Evolutionary conservation across 2,113 vertebrate species (phyloP).

Genomic region (Sinocyclocheilus grahami): DNA sequence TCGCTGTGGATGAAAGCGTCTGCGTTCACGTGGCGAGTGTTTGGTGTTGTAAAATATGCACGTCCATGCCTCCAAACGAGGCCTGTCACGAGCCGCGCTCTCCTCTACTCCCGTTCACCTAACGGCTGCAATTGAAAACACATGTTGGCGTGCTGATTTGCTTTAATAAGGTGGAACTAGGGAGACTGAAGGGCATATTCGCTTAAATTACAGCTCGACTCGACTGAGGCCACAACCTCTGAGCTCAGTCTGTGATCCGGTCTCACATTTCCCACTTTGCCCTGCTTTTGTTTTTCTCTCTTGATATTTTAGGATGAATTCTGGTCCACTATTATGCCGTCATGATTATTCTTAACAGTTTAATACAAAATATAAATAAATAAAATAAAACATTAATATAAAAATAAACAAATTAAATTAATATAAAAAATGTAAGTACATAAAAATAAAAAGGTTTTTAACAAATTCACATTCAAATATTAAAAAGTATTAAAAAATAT

Average conservation of each 20-base stretch:
- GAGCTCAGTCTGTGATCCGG: conserved; percentile 34
- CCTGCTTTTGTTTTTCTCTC: background rate
- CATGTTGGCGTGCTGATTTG: conserved; percentile 52
- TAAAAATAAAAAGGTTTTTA: too few species aligned
- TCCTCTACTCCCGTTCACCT: conserved; percentile 45
- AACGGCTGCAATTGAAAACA: conserved; percentile 48
- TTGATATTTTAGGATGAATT: conserved; percentile 5
- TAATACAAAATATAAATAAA: too few species aligned
- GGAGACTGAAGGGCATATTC: conserved; percentile 45
- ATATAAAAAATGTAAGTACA: too few species aligned
- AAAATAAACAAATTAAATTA: too few species aligned
- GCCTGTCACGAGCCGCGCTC: conserved; percentile 61
- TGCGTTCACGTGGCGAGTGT: background rate
- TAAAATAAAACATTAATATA: too few species aligned
- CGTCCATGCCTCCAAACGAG: conserved; percentile 56
- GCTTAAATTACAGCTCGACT: conserved; percentile 50
- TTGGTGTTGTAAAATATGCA: conserved; percentile 63
- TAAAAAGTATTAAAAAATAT: too few species aligned
- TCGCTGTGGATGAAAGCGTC: background rate
- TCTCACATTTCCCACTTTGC: conserved; percentile 40
- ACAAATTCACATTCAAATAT: too few species aligned
- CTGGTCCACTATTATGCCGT: background rate
- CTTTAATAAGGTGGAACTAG: conserved; percentile 55
- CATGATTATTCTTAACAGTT: background rate
- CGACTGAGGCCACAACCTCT: conserved; percentile 22